Percentiles rank a stretch among this genome's conserved stretches.
Evolutionary conservation across 2,888 invertebrate genomes (phyloP).

Genomic region (Epistrophe eligans): DNA sequence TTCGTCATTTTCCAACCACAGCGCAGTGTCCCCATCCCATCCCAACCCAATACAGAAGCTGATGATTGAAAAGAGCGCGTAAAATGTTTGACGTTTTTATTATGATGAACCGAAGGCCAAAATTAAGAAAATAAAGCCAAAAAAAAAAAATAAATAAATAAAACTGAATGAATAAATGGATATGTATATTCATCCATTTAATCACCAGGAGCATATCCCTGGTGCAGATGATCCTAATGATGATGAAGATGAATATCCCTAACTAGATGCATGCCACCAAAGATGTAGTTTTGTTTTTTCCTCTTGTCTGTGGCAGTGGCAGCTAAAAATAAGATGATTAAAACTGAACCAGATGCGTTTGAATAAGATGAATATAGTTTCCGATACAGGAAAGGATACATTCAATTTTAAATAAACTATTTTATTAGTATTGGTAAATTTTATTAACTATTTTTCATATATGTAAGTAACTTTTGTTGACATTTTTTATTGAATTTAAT

Average conservation of each 20-base stretch:
- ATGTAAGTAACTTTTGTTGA: no score
- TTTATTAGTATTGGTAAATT: no score
- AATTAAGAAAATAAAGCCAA: conserved; percentile 23
- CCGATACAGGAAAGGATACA: conserved; percentile 22
- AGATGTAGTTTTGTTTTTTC: conserved; percentile 37
- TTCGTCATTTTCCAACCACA: conserved; percentile 5
- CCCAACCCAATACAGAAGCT: conserved; percentile 15
- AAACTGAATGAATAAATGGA: conserved; percentile 4
- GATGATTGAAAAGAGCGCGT: conserved; percentile 71
- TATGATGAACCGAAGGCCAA: conserved; percentile 50
- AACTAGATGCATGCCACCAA: conserved; percentile 71
- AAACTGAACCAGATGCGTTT: conserved; percentile 54
- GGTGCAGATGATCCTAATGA: conserved; percentile 63
- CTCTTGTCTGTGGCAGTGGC: neutral
- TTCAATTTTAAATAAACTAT: neutral
- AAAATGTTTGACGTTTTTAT: conserved; percentile 74
- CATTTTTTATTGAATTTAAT: no score
- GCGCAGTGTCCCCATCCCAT: neutral
- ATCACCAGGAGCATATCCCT: conserved; percentile 57
- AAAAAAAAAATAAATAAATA: conserved; percentile 24
- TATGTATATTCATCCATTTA: conserved; percentile 63
- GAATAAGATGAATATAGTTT: conserved; percentile 25
- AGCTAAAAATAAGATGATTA: conserved; percentile 50
- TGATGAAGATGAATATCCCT: conserved; percentile 71
- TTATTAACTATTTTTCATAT: no score